Evolutionary conservation across 2,797 vertebrate species (phyloP), one percentile per base, ranked within the genome.

Genomic region (Clangula hyemalis): DNA sequence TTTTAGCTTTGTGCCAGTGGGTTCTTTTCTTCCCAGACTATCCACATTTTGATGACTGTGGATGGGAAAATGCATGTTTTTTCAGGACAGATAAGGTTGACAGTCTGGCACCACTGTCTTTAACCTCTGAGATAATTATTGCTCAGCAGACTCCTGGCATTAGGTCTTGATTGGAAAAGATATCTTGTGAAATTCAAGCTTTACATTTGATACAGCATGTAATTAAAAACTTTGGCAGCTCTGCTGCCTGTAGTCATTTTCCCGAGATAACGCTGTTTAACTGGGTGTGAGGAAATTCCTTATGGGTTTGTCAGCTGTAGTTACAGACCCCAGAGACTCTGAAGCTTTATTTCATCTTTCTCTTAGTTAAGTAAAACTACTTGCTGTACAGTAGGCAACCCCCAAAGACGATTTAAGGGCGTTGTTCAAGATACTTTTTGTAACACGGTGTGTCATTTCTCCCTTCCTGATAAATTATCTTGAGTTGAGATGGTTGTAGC

Each of bases 291-390:
- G 77, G 74, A 87, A 36, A 20, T 45, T 87, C 38, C 76, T 66
- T 78, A 36, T 87, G 79, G 70, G 13, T 73, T 45, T 79, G 60
- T 71, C 75, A 76, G 62, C 53, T 90, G 77, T 83, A 81, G 84
- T 93, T 87, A 74, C 51, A 78, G 87, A 84, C 58, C 49, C 71
- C 47, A 54, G 69, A 90, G 82, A 16, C 32, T 62, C 38, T n/a
- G 41, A 83, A 93, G 73, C 43, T 94, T 85, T 91, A 60, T 65
- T 87, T 66, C 58, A 36, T 72, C 79, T 92, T 91, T 87, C 69
- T 36, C 64, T 87, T 85, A 43, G 39, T 83, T 93, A 85, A 90
- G 70, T 80, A 68, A 85, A 81, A 58, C 84, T 69, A 49, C 60
- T 90, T 87, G 34, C 45, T 49, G 22, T 93, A 64, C 51, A 72